Evolutionary conservation across 53 echinoderm and acorn worm species (phyloP).

Genomic region (Actinopyga echinites): DNA sequence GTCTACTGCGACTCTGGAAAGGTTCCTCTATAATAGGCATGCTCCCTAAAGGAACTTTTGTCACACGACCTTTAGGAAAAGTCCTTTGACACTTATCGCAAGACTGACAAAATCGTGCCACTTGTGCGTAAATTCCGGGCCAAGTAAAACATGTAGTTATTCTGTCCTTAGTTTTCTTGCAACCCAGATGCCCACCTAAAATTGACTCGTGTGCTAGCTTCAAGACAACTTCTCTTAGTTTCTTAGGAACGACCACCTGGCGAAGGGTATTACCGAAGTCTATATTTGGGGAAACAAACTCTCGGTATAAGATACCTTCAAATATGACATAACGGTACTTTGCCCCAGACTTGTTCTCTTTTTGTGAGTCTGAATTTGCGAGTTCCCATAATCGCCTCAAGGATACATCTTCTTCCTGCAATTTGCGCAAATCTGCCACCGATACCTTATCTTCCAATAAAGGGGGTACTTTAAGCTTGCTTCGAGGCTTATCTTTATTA

Average conservation of each 20-base stretch:
- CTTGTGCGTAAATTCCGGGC: conserved; percentile 51
- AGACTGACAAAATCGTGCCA: conserved; percentile 48
- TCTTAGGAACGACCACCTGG: conserved; percentile 29
- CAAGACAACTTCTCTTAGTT: conserved; percentile 5
- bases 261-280: neutral
- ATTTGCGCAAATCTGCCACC: neutral
- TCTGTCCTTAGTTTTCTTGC: conserved; percentile 46
- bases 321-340: neutral
- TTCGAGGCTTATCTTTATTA: neutral
- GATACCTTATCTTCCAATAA: neutral
- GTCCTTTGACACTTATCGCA: conserved; percentile 66
- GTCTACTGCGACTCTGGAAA: conserved; percentile 55
- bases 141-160: conserved; percentile 40
- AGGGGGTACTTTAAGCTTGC: neutral
- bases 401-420: neutral
- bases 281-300: conserved; percentile 25
- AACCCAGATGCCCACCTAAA: conserved; percentile 51
- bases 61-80: conserved; percentile 51
- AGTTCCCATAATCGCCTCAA: neutral
- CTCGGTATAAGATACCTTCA: conserved; percentile 24
- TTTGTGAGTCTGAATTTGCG: neutral
- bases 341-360: neutral
- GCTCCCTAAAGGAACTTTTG: conserved; percentile 57
- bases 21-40: conserved; percentile 60
- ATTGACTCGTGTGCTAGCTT: conserved; percentile 59